A percentile compares a stretch with the other conserved stretches of the same genome.
Evolutionary conservation across 2,888 invertebrate genomes (phyloP).

Genomic region (Macropis europaea): DNA sequence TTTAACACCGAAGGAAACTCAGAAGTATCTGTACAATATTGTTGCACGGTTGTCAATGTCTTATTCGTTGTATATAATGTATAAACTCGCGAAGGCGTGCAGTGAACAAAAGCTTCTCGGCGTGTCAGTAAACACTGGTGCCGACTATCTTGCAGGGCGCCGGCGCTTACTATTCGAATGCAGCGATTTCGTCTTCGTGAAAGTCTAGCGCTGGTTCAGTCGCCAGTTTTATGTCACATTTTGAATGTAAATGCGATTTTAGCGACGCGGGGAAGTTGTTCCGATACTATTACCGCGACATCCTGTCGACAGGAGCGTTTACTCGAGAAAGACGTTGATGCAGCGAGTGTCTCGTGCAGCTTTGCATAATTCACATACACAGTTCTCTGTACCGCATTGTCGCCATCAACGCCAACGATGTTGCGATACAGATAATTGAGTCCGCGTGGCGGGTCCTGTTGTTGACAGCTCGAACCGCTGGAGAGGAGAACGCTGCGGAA

Average conservation of each 20-base stretch:
- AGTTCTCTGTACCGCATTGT: neutral
- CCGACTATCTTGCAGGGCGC: neutral
- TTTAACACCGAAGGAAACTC: too few species aligned
- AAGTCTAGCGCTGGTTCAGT: neutral
- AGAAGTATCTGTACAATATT: too few species aligned
- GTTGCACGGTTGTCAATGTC: neutral
- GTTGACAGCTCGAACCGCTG: neutral
- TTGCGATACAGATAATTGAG: neutral
- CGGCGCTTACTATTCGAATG: neutral
- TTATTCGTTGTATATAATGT: neutral
- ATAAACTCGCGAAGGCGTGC: neutral
- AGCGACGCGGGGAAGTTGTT: neutral
- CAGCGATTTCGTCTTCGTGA: neutral
- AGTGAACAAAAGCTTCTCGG: neutral
- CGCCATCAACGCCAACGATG: too few species aligned
- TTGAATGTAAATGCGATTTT: neutral
- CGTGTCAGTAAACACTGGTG: constrained; percentile 4
- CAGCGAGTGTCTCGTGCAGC: too few species aligned
- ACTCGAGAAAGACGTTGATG: neutral
- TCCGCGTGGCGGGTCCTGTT: neutral
- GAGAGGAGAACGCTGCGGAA: neutral
- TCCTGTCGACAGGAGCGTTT: too few species aligned
- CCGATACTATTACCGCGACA: too few species aligned
- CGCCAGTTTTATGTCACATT: neutral
- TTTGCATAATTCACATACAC: too few species aligned